phyloP scores from a whole-genome alignment of 1,140 invertebrate species.

The Rhyzopertha dominica region DNA sequence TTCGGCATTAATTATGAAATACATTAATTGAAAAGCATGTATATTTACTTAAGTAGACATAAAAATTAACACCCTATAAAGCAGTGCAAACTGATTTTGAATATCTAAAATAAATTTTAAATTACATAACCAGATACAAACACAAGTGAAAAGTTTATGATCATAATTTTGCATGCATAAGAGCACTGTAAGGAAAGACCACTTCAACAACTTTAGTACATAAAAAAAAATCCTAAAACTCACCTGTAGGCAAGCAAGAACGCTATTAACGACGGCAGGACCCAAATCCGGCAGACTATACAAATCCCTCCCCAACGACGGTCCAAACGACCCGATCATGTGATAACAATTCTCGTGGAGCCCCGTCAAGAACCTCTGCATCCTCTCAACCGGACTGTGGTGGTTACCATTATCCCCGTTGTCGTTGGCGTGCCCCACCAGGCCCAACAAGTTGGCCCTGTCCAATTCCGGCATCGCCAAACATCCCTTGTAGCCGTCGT shows the following conservation, averaged over 20 bases:
- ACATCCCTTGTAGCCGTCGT: constrained; percentile 63
- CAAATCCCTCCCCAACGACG: constrained; percentile 75
- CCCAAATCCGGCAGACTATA: constrained; percentile 65
- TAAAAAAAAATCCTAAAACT: constrained; percentile 22
- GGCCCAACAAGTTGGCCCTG: constrained; percentile 60
- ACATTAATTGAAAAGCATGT: too few species aligned
- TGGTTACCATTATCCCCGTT: constrained; percentile 47
- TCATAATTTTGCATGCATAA: too few species aligned
- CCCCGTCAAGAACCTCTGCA: constrained; percentile 72
- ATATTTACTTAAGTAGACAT: too few species aligned
- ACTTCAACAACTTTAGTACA: too few species aligned
- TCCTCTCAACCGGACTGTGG: constrained; percentile 61
- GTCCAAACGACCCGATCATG: constrained; percentile 71
- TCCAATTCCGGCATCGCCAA: constrained; percentile 67
- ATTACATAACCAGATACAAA: too few species aligned
- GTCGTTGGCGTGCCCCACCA: constrained; percentile 45
- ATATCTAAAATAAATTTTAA: too few species aligned
- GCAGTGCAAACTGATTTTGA: too few species aligned
- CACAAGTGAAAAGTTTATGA: too few species aligned
- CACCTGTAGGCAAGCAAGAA: constrained; percentile 65
- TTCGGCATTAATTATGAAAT: too few species aligned
- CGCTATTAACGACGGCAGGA: constrained; percentile 55
- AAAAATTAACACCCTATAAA: too few species aligned
- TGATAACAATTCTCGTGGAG: constrained; percentile 72
- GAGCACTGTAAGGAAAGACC: too few species aligned